Percentiles rank a stretch among this genome's conserved stretches.
Conservation (phyloP, 2,797 vertebrate genomes). For the Hypotaenidia philippensis region DNA sequence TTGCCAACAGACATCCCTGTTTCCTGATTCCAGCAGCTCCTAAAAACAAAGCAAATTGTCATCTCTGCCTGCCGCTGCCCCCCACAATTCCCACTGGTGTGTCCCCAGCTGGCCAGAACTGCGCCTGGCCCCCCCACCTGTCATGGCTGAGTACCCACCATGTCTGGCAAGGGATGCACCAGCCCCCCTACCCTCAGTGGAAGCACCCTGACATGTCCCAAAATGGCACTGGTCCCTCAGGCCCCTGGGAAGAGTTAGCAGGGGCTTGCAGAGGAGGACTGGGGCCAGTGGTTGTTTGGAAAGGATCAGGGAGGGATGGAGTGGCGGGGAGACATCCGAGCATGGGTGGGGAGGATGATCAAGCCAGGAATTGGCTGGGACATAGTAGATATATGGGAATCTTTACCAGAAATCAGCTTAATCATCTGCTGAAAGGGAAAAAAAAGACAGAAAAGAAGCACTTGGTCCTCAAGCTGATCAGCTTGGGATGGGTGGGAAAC, state of each 20-base stretch:
- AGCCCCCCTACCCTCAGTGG: fast-evolving
- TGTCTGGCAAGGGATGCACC: not conserved
- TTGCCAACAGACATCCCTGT: fast-evolving
- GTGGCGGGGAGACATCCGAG: fast-evolving
- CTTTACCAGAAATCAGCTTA: not conserved
- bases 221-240: fast-evolving
- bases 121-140: not conserved
- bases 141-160: fast-evolving
- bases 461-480: not conserved
- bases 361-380: fast-evolving
- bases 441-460: not conserved
- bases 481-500: not conserved
- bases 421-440: not conserved
- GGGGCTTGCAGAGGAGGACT: fast-evolving
- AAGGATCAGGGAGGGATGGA: not conserved
- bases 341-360: fast-evolving
- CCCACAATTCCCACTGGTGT: fast-evolving
- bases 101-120: not conserved
- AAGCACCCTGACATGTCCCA: not conserved
- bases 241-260: fast-evolving
- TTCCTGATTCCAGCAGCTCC: not conserved
- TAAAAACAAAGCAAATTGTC: not conserved
- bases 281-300: not conserved
- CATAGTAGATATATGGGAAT: not conserved
- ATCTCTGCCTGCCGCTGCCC: fast-evolving